Evolutionary conservation across 2,797 vertebrate genomes (phyloP).

Genomic region (Acrossocheilus wenchowensis): DNA sequence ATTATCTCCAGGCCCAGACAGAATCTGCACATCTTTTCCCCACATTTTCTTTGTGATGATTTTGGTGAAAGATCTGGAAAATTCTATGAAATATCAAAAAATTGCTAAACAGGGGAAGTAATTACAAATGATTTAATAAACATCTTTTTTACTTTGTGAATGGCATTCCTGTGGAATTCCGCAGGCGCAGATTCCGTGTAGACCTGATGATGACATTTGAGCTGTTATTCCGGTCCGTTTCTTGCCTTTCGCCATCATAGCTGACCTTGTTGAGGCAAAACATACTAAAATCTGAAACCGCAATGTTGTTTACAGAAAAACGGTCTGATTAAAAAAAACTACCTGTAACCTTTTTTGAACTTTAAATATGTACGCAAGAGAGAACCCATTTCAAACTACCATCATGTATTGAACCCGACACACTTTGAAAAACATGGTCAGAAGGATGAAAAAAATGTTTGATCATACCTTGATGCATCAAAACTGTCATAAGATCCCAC

Average conservation of each 20-base stretch:
- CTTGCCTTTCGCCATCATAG: background rate
- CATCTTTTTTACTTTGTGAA: background rate
- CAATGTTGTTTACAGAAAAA: background rate
- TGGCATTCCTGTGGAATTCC: background rate
- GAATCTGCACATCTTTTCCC: background rate
- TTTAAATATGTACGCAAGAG: background rate
- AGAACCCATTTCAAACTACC: background rate
- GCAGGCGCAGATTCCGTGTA: too few relatives aligned
- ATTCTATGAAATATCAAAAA: background rate
- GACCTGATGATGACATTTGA: background rate
- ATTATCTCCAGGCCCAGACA: background rate
- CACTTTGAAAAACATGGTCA: conserved; percentile 12
- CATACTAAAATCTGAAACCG: background rate
- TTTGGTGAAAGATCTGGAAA: background rate
- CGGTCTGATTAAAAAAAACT: background rate
- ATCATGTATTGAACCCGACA: background rate
- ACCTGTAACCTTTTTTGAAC: conserved; percentile 6
- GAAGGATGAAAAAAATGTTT: conserved; percentile 23
- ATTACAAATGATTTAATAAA: background rate
- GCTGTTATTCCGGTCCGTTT: background rate
- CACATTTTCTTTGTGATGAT: background rate
- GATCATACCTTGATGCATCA: conserved; percentile 83
- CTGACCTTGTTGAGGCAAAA: background rate
- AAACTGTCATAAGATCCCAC: conserved; percentile 91
- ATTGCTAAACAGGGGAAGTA: background rate